Evolutionary conservation across 2,797 vertebrate genomes (phyloP).

Genomic region (Sebastolobus altivelis): DNA sequence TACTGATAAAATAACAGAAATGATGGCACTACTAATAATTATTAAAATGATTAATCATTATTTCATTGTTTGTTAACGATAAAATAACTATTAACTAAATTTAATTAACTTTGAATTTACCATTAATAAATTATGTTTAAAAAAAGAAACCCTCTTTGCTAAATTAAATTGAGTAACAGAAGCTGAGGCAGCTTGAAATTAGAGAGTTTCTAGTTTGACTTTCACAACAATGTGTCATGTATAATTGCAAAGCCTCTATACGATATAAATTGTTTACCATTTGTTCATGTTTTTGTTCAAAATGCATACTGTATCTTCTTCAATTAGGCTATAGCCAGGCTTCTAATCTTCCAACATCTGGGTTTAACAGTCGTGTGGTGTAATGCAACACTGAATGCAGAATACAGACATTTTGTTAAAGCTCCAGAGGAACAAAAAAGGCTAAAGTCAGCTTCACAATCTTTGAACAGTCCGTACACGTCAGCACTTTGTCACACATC

Average conservation of each 20-base stretch:
- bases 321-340: slow-evolving; percentile 26
- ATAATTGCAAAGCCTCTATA: slow-evolving; percentile 34
- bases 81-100: too few species aligned
- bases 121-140: neutral
- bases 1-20: too few species aligned
- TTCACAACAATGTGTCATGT: neutral
- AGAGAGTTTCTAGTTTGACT: slow-evolving; percentile 7
- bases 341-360: slow-evolving; percentile 37
- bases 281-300: slow-evolving; percentile 45
- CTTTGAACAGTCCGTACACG: slow-evolving; percentile 62
- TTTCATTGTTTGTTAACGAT: too few species aligned
- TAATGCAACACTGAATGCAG: slow-evolving; percentile 59
- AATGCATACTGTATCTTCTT: slow-evolving; percentile 22
- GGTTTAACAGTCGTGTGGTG: slow-evolving; percentile 52
- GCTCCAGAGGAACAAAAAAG: slow-evolving; percentile 58
- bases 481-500: slow-evolving; percentile 50
- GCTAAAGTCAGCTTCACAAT: slow-evolving; percentile 65
- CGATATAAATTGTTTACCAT: slow-evolving; percentile 33
- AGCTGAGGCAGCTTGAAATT: neutral
- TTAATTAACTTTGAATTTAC: too few species aligned
- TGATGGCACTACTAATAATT: too few species aligned
- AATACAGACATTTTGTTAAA: slow-evolving; percentile 65
- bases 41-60: too few species aligned
- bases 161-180: neutral
- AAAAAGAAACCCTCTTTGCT: neutral